These are phyloP conservation scores for Hydrocynus forskahlii DNA, from an alignment of 2,797 vertebrate genomes.

Conservation along the genomic window DNA sequence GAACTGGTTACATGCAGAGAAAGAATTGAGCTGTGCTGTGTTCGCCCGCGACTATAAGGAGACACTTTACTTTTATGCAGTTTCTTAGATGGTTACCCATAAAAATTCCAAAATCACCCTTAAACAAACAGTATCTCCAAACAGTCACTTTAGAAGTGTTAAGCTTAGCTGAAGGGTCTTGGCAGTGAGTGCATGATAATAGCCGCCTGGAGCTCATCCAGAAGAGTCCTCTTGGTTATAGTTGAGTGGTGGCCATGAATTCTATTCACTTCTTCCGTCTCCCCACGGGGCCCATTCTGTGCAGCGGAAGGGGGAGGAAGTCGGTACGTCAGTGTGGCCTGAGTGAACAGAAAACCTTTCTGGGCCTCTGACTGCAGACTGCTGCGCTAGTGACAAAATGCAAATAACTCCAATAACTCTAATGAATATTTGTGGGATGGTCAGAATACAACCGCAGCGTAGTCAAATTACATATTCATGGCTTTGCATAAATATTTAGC, in stretches of 20 bases:
- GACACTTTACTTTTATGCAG: no score
- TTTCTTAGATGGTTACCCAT: no score
- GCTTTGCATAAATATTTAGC: not conserved
- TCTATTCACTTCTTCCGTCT: constrained; percentile 30
- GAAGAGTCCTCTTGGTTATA: not conserved
- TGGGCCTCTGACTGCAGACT: not conserved
- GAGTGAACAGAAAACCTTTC: not conserved
- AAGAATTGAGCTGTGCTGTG: no score
- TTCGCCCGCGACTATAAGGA: no score
- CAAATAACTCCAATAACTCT: not conserved
- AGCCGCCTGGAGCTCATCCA: constrained; percentile 7
- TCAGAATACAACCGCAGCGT: not conserved
- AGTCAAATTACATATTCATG: not conserved
- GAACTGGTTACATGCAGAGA: no score
- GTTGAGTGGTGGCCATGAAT: constrained; percentile 6
- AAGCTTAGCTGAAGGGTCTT: no score
- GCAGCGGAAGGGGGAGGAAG: not conserved
- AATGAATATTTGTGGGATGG: not conserved
- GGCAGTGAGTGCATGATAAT: no score
- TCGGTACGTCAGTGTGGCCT: not conserved
- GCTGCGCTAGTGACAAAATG: not conserved
- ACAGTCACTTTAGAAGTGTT: no score
- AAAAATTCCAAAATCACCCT: no score
- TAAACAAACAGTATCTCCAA: no score
- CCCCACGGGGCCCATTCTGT: not conserved